These are phyloP conservation scores for Indicator indicator DNA, from an alignment of 2,113 vertebrate genomes.

Conservation along the genomic window DNA sequence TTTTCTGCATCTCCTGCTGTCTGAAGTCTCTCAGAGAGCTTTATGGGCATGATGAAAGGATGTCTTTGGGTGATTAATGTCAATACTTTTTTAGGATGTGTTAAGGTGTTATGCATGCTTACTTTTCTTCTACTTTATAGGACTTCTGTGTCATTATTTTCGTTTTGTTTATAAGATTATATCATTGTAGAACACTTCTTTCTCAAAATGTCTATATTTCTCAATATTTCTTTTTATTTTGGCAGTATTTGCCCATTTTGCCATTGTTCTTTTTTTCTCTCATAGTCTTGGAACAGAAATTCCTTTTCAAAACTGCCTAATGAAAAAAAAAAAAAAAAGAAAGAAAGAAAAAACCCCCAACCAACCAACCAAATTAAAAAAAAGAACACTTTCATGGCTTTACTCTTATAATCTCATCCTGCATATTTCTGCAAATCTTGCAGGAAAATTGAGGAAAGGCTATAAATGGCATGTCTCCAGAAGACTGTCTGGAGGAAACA, in stretches of 20 bases:
- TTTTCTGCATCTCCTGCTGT: not conserved
- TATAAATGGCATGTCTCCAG: not conserved
- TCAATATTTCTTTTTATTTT: not conserved
- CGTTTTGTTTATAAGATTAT: not conserved
- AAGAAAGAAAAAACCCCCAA: not conserved
- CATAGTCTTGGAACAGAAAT: not conserved
- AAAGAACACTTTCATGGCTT: not conserved
- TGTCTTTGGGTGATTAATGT: not conserved
- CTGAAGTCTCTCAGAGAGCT: not conserved
- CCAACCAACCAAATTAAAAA: too few relatives aligned
- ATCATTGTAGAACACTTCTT: not conserved
- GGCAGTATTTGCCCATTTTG: not conserved
- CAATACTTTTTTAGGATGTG: not conserved
- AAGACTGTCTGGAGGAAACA: not conserved
- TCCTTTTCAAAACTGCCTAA: not conserved
- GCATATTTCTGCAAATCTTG: not conserved
- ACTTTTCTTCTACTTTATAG: not conserved
- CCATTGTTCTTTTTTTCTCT: not conserved
- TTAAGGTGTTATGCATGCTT: not conserved
- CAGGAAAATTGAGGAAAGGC: not conserved
- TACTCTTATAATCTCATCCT: not conserved
- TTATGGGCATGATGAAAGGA: not conserved
- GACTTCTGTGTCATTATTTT: not conserved
- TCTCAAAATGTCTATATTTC: not conserved
- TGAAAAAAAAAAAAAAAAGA: not conserved